phyloP scores from a whole-genome alignment of 2,888 invertebrate genomes.

The Helobdella robusta region DNA sequence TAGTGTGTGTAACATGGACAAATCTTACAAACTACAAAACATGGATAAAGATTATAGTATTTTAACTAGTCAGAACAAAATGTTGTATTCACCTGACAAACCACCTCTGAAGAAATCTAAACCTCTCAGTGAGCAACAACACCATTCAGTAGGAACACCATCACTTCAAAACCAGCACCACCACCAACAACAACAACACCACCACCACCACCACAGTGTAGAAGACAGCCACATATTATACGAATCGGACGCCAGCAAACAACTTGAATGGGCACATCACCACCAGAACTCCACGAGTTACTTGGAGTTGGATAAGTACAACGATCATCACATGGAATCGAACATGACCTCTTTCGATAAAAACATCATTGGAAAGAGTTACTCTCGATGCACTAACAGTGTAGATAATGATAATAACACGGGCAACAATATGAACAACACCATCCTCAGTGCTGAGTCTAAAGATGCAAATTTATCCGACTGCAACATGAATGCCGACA shows the following conservation, averaged over 20 bases:
- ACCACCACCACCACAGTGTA: no score
- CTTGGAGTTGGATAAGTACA: constrained; percentile 25
- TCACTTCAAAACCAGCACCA: background rate
- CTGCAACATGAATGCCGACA: background rate
- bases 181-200: no score
- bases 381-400: background rate
- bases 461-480: no score
- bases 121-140: no score
- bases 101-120: background rate
- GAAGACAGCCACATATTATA: no score
- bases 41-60: background rate
- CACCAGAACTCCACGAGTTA: constrained; percentile 19
- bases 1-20: background rate
- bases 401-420: constrained; percentile 1
- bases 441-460: no score
- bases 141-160: no score
- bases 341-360: constrained; percentile 3
- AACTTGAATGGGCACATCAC: no score
- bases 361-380: no score
- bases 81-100: constrained; percentile 4
- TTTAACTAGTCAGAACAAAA: constrained; percentile 7
- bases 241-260: background rate
- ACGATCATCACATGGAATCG: background rate
- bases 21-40: background rate
- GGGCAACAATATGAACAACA: no score